Conservation (phyloP, 2,888 invertebrate species). For the Uropetala carovei region DNA sequence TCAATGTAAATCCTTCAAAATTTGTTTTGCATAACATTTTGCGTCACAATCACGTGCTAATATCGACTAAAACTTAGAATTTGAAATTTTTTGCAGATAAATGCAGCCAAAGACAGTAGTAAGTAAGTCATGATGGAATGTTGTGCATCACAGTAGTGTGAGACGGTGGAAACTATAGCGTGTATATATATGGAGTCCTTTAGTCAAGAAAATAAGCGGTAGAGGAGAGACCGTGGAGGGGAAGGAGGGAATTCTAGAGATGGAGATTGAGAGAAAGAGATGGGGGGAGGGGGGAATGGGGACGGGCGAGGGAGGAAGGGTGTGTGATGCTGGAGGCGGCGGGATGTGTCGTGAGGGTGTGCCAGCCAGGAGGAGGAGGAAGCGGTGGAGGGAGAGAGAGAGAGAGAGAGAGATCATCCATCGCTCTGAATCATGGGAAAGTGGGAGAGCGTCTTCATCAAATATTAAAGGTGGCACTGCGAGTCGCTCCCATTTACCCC, state of each 20-base stretch:
- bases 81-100: too few species aligned
- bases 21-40: too few species aligned
- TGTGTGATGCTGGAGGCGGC: not conserved
- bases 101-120: too few species aligned
- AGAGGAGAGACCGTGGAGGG: not conserved
- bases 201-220: not conserved
- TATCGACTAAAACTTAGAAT: too few species aligned
- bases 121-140: constrained; percentile 1
- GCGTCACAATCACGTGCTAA: too few species aligned
- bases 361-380: not conserved
- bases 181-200: not conserved
- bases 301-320: not conserved
- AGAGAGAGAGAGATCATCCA: constrained; percentile 41
- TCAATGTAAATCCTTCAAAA: too few species aligned
- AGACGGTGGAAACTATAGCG: not conserved
- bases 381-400: not conserved
- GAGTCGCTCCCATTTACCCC: constrained; percentile 39
- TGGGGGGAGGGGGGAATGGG: not conserved
- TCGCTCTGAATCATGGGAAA: constrained; percentile 48
- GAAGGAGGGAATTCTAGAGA: not conserved
- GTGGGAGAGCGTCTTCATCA: constrained; percentile 50
- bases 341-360: not conserved
- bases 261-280: not conserved
- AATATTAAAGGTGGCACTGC: constrained; percentile 54
- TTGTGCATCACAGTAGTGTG: not conserved